A percentile compares a stretch with the other conserved stretches of the same genome.
These are phyloP conservation scores for Cricetomys ansorgei DNA, from an alignment of 2,113 vertebrate genomes.

Conservation along the genomic window DNA sequence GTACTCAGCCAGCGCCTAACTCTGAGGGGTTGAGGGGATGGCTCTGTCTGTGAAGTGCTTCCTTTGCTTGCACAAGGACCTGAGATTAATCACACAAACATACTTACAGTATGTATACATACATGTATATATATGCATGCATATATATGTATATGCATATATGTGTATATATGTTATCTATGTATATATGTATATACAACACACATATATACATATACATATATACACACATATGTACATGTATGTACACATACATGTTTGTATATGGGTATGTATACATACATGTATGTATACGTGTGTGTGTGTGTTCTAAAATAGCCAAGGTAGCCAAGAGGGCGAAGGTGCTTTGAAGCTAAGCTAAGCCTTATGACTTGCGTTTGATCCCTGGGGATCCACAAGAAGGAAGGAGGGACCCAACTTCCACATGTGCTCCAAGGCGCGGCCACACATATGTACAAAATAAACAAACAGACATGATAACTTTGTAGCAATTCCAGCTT, in stretches of 20 bases:
- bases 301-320: no score
- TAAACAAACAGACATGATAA: no score
- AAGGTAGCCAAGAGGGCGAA: no score
- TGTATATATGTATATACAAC: rapidly evolving
- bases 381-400: no score
- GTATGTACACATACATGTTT: rapidly evolving
- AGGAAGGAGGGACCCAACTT: background rate
- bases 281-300: no score
- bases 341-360: background rate
- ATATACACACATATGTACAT: rapidly evolving
- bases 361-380: background rate
- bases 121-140: no score
- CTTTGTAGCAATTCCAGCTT: background rate
- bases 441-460: background rate
- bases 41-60: background rate
- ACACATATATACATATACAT: background rate
- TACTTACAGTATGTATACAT: background rate
- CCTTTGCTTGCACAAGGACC: background rate
- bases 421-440: background rate
- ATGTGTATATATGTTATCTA: rapidly evolving
- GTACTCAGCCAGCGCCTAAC: no score
- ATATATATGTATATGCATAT: rapidly evolving
- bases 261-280: no score
- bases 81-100: background rate
- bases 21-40: background rate